Evolutionary conservation across 2,888 invertebrate genomes (phyloP).

Genomic region (Auanema freiburgensis): DNA sequence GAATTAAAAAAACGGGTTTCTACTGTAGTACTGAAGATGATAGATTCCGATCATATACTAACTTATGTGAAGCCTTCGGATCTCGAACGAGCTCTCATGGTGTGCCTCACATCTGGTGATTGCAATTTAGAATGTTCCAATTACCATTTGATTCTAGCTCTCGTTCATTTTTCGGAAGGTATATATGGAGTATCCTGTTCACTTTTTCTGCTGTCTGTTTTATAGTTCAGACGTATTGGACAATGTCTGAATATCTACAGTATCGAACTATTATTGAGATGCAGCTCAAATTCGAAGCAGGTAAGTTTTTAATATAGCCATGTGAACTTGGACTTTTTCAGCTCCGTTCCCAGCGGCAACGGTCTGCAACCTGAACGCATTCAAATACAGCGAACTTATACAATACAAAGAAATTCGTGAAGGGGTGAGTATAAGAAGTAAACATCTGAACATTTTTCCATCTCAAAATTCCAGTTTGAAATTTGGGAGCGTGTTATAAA

Average conservation of each 20-base stretch:
- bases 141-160: conserved; percentile 41
- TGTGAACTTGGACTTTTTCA: conserved; percentile 4
- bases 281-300: conserved; percentile 63
- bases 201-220: conserved; percentile 59
- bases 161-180: conserved; percentile 57
- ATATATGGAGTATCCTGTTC: conserved; percentile 42
- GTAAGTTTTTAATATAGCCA: conserved; percentile 21
- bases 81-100: conserved; percentile 54
- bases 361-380: conserved; percentile 59
- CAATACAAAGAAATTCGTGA: conserved; percentile 59
- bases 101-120: conserved; percentile 21
- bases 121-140: neutral
- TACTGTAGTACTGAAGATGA: neutral
- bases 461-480: conserved; percentile 43
- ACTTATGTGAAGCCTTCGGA: conserved; percentile 56
- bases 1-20: conserved; percentile 10
- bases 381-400: conserved; percentile 56
- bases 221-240: conserved; percentile 61
- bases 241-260: conserved; percentile 61
- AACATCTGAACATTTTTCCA: neutral
- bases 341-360: conserved; percentile 61
- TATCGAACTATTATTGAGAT: conserved; percentile 64
- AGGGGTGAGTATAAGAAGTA: conserved; percentile 36
- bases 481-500: conserved; percentile 60
- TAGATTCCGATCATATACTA: conserved; percentile 4